A percentile compares a stretch with the other conserved stretches of the same genome.
phyloP scores from a whole-genome alignment of 64 coral and sea anemone species.

The Dendrophyllia cribrosa region DNA sequence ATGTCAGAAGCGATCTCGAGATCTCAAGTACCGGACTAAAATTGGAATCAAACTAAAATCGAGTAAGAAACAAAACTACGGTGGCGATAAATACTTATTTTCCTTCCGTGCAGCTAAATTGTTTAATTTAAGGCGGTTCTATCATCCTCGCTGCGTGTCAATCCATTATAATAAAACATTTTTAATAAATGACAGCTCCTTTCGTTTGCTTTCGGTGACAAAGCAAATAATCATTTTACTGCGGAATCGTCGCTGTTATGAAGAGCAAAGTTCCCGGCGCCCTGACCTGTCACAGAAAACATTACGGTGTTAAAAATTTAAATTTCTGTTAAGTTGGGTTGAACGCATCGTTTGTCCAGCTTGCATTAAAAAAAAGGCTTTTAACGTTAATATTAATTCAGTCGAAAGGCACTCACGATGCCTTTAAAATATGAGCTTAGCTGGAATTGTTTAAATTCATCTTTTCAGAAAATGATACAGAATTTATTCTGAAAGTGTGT shows the following conservation, averaged over 20 bases:
- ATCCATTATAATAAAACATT: too few species aligned
- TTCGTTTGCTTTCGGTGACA: not conserved
- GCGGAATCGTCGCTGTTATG: not conserved
- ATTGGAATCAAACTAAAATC: not conserved
- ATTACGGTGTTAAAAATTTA: not conserved
- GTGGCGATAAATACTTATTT: not conserved
- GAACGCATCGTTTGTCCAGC: not conserved
- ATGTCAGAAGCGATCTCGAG: conserved; percentile 1
- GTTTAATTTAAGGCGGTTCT: too few species aligned
- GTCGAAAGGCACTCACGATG: not conserved
- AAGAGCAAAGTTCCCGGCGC: not conserved
- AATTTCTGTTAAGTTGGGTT: not conserved
- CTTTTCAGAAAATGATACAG: not conserved
- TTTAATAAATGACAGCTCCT: conserved; percentile 8
- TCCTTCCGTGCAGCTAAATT: not conserved
- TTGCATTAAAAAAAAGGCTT: not conserved
- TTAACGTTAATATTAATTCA: not conserved
- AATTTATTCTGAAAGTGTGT: not conserved
- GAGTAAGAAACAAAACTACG: not conserved
- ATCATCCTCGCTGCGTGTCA: too few species aligned
- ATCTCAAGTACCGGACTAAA: not conserved
- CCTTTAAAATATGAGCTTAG: not conserved
- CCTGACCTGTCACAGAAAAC: not conserved
- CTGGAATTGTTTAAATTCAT: not conserved
- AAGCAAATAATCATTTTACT: conserved; percentile 10